Base-by-base conservation (phyloP, 1,140 invertebrate species). In the Sarcophaga peregrina region DNA sequence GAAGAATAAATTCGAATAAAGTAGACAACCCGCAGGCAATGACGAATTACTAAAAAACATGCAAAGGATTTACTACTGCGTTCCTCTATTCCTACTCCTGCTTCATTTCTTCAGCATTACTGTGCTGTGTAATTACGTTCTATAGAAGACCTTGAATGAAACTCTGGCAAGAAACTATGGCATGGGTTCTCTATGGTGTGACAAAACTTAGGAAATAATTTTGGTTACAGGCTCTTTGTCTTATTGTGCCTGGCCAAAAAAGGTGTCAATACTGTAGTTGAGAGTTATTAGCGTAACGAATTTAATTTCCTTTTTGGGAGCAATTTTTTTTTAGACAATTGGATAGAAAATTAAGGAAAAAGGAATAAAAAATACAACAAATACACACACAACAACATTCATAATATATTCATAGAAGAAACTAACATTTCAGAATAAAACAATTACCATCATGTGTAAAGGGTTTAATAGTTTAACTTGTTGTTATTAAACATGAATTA, bases 41-140 rank as follows among this genome's bases (percentile, higher is more conserved):
- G 80, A 81, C 80, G 80, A 81, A 81, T 81, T 81, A 81, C 80
- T 45, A 46, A 17, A 68, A 58, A 58, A 81, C 80, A 81, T 81
- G 80, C 80, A 81, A 15, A 58, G 80, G 80, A 81, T 68, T 81
- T 68, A 37, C 62, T 68, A 37, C 25, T 37, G 62, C 20, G 17
- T 68, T 68, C 20, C 20, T 25, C 17, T 20, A 25, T n/a, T 68
- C 9, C 17, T 52, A 20, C 75, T 78, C 50, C 13, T 10, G 58
- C 4, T 62, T 11, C 20, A 1, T 17, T n/a, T 8, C 58, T 62
- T 17, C 58, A 15, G 11, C 20, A 37, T 37, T 58, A 58, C 54
- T n/a, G 54, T 58, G 54, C 13, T 13, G 15, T n/a, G 54, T 37
- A 37, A 37, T 37, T 37, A 37, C 15, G 54, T 25, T 68, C 20